Percentiles rank a stretch among this genome's conserved stretches.
These are phyloP conservation scores for Chaenogobius annularis DNA, from an alignment of 2,113 vertebrate genomes.

Conservation along the genomic window DNA sequence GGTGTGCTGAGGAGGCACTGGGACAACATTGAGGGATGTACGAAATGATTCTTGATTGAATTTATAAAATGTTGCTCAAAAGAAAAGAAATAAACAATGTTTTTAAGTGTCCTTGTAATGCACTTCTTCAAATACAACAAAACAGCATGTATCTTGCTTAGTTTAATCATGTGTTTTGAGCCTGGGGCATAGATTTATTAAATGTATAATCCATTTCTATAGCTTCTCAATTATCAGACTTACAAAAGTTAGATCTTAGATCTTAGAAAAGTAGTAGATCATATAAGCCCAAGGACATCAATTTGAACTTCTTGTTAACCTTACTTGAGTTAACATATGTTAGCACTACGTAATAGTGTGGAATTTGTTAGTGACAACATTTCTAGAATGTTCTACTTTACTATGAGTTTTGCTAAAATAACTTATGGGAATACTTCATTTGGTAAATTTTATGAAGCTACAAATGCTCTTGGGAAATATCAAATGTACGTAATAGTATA, in stretches of 20 bases:
- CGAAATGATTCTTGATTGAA: constrained; percentile 41
- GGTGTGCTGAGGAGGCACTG: constrained; percentile 29
- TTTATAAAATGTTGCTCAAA: constrained; percentile 24
- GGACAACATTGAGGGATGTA: constrained; percentile 25
- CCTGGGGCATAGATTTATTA: neutral
- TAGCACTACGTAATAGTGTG: too few species aligned
- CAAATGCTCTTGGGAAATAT: too few species aligned
- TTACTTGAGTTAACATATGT: neutral
- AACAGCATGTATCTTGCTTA: neutral
- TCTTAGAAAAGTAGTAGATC: too few species aligned
- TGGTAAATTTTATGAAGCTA: too few species aligned
- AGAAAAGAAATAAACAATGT: neutral
- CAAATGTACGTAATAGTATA: too few species aligned
- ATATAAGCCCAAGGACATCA: neutral
- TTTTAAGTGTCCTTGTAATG: neutral
- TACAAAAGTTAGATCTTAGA: neutral
- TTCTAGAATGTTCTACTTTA: too few species aligned
- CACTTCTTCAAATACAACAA: neutral
- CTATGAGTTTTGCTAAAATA: too few species aligned
- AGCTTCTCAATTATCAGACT: neutral
- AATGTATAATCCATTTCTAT: neutral
- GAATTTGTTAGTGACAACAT: too few species aligned
- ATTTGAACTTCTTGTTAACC: neutral
- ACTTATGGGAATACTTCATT: too few species aligned
- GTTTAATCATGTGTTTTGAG: neutral